Evolutionary conservation across 2,888 invertebrate species (phyloP), one percentile per base, ranked within the genome.

Genomic region (Perizoma flavofasciatum): DNA sequence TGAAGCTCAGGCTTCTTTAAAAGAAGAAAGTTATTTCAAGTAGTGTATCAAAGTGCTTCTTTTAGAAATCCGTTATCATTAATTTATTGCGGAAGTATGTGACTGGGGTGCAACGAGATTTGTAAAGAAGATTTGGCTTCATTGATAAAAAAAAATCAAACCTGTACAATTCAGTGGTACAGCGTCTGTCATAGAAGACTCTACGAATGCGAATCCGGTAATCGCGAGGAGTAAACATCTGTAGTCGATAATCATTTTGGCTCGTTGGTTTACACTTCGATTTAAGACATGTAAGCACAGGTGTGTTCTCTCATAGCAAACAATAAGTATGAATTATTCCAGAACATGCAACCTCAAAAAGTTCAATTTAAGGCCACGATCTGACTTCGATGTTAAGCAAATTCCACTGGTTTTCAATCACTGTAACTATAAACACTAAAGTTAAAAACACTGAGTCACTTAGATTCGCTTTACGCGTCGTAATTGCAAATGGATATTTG

Each of bases 401-500:
- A 88, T 83, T 84, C 79, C 83, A 81, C 74, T 70, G 60, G 70
- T 74, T 70, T 74, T 75, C 73, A 73, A 80, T 79, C 85, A 87
- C 84, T 81, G 72, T 73, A 75, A 68, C 71, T 70, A 75, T 77
- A 57, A 83, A 84, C 85, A 86, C 83, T 63, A 71, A 74, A 78
- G 81, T 80, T 80, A 68, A 63, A 77, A 83, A 79, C 88, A 89
- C 88, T 86, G 83, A 85, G 79, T 87, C 88, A 89, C 85, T 83
- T 79, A 77, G 71, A 75, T 73, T 83, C 75, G 62, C 73, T 73
- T 75, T 77, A 77, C 74, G 74, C 74, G 71, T 70, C 66, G 63
- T 73, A 77, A 77, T 76, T 76, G 65, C 75, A 71, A 74, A 78
- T 67, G 69, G 59, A 51, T 66, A 67, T 66, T 51, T 73, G 75